Conservation (phyloP, 1,140 invertebrate species). For the Saxidomus purpurata region DNA sequence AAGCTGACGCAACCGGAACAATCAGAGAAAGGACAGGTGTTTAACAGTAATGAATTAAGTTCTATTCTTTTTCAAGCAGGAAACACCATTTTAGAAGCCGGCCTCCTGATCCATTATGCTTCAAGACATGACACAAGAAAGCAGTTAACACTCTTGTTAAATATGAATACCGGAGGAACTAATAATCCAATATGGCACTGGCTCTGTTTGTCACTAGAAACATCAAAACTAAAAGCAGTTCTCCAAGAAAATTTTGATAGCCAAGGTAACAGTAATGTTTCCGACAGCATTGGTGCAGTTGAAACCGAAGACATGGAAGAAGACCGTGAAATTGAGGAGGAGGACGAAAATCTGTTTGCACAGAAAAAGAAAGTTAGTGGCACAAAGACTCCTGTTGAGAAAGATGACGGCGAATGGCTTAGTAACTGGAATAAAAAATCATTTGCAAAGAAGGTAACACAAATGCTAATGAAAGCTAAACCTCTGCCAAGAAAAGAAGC, state of each 20-base stretch:
- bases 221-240: neutral
- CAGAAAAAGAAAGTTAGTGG: neutral
- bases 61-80: neutral
- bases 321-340: constrained; percentile 66
- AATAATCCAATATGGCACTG: neutral
- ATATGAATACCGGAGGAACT: neutral
- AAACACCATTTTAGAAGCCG: neutral
- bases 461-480: constrained; percentile 56
- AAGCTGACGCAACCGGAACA: neutral
- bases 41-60: neutral
- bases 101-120: neutral
- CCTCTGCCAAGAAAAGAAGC: constrained; percentile 59
- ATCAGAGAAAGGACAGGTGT: neutral
- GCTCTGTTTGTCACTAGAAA: neutral
- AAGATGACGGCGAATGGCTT: constrained; percentile 35
- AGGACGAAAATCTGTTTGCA: constrained; percentile 48
- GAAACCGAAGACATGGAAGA: constrained; percentile 54
- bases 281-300: neutral
- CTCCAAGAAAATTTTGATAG: neutral
- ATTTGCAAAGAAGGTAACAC: constrained; percentile 25
- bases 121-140: neutral
- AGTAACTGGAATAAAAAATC: neutral
- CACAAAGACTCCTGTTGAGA: neutral
- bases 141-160: neutral
- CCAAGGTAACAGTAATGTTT: neutral